A percentile compares a stretch with the other conserved stretches of the same genome.
Evolutionary conservation across 2,797 vertebrate genomes (phyloP).

Genomic region (Erethizon dorsatum): DNA sequence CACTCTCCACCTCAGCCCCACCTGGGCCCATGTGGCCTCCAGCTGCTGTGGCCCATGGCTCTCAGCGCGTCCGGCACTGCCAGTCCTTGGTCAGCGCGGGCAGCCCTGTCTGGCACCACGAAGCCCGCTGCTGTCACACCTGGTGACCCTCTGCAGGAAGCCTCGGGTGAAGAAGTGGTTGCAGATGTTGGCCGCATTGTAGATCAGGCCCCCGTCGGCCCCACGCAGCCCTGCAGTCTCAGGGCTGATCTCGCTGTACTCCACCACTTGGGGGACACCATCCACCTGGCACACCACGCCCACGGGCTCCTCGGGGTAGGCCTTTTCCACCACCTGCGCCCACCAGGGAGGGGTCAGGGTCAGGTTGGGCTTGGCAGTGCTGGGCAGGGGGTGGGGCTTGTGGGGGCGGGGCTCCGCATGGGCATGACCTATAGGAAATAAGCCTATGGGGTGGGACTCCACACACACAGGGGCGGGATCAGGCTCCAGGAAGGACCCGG

Average conservation of each 20-base stretch:
- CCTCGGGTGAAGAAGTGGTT: conserved; percentile 96
- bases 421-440: accelerated
- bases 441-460: neutral
- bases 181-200: conserved; percentile 95
- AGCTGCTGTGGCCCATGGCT: neutral
- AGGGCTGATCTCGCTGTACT: conserved; percentile 95
- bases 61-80: neutral
- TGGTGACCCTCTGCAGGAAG: conserved; percentile 92
- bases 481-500: neutral
- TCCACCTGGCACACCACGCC: conserved; percentile 96
- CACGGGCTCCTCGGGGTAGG: conserved; percentile 93
- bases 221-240: conserved; percentile 89
- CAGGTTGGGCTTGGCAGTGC: neutral
- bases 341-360: neutral
- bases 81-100: neutral
- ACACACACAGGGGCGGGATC: neutral
- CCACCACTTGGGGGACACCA: conserved; percentile 95
- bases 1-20: neutral
- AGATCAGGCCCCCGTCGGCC: conserved; percentile 91
- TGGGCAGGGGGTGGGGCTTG: neutral
- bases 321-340: conserved; percentile 96
- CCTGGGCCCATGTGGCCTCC: neutral
- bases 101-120: accelerated
- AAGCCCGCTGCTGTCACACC: conserved; percentile 86
- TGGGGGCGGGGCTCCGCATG: neutral